These are phyloP conservation scores for Archips crataeganus DNA, from an alignment of 2,888 invertebrate species.

Conservation along the genomic window DNA sequence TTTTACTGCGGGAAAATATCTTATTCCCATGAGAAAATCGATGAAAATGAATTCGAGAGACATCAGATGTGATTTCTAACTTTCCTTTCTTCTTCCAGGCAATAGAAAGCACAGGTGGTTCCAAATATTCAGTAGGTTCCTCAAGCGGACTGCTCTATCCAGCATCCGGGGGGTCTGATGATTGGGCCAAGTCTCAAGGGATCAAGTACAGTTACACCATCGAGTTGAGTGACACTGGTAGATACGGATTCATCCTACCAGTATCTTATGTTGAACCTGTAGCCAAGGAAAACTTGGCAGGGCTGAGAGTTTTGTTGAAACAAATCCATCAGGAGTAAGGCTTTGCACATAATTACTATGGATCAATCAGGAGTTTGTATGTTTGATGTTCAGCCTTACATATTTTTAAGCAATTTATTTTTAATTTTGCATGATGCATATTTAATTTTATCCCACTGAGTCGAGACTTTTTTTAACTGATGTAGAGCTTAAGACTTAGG, in stretches of 20 bases:
- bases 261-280: constrained; percentile 91
- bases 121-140: constrained; percentile 90
- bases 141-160: constrained; percentile 92
- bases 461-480: too few relatives aligned
- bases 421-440: background rate
- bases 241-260: constrained; percentile 95
- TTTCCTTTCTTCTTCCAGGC: constrained; percentile 73
- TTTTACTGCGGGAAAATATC: too few relatives aligned
- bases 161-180: constrained; percentile 93
- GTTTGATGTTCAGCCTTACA: background rate
- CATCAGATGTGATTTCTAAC: background rate
- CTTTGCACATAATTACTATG: background rate
- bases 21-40: too few relatives aligned
- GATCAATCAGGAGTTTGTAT: background rate
- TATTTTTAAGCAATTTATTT: background rate
- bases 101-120: constrained; percentile 86
- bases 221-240: constrained; percentile 94
- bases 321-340: constrained; percentile 54
- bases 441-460: background rate
- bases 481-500: too few relatives aligned
- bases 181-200: constrained; percentile 95
- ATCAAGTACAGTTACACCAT: constrained; percentile 96
- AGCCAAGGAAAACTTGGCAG: constrained; percentile 91
- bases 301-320: constrained; percentile 86
- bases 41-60: too few relatives aligned